Conservation (phyloP, 1,140 invertebrate genomes). For the Eciton burchellii region DNA sequence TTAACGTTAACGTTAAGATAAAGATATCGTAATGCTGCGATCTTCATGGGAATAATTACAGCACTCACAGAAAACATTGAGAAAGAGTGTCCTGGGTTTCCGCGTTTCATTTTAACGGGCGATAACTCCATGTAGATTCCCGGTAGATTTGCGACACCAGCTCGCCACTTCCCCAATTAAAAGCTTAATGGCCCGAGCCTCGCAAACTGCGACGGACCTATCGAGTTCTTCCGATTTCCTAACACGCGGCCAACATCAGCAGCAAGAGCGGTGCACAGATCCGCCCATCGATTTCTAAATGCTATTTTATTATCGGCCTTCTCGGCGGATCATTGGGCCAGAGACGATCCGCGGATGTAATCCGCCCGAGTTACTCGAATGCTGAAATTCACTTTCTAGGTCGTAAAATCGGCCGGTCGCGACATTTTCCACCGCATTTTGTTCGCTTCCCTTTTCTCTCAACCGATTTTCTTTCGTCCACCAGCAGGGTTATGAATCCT, state of each 20-base stretch:
- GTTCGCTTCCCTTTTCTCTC: constrained; percentile 2
- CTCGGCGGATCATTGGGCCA: constrained; percentile 38
- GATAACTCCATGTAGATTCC: constrained; percentile 4
- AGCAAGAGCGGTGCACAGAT: constrained; percentile 30
- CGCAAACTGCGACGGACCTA: constrained; percentile 41
- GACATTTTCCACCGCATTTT: constrained; percentile 70
- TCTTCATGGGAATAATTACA: neutral
- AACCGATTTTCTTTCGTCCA: neutral
- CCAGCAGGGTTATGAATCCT: neutral
- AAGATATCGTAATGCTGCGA: neutral
- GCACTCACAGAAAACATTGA: neutral
- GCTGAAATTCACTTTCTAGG: constrained; percentile 84
- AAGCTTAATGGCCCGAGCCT: constrained; percentile 53
- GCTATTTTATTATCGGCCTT: constrained; percentile 70
- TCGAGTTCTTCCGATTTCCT: constrained; percentile 22
- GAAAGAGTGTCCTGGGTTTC: neutral
- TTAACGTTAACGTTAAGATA: neutral
- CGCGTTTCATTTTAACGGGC: neutral
- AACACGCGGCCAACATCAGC: constrained; percentile 34
- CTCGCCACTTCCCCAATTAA: constrained; percentile 9
- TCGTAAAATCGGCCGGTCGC: constrained; percentile 79
- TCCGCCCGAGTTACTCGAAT: constrained; percentile 26
- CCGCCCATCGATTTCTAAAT: constrained; percentile 77
- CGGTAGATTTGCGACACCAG: neutral
- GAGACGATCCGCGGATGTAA: constrained; percentile 26